phyloP scores from a whole-genome alignment of 1,140 invertebrate genomes.

The Dinoponera quadriceps region DNA sequence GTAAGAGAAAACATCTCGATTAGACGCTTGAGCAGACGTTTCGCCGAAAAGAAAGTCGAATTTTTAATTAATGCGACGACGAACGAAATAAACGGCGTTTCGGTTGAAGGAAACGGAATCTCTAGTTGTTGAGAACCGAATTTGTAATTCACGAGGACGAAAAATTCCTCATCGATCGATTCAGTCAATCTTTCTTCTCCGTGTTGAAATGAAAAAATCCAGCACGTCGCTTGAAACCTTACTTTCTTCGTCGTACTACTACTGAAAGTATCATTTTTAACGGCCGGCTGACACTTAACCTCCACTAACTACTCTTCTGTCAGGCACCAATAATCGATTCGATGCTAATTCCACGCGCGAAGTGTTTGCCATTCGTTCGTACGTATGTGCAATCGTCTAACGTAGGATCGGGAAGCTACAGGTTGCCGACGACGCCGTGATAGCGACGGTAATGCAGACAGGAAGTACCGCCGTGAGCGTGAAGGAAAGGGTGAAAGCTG shows the following conservation, averaged over 20 bases:
- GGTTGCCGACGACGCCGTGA: slow-evolving; percentile 17
- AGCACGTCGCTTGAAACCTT: not conserved
- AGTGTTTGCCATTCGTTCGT: slow-evolving; percentile 2
- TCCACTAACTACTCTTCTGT: not conserved
- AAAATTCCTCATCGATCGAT: no score
- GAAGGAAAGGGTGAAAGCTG: slow-evolving; percentile 51
- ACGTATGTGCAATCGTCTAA: not conserved
- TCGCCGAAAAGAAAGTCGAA: no score
- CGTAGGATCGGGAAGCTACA: slow-evolving; percentile 25
- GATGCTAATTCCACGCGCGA: not conserved
- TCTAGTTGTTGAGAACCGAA: no score
- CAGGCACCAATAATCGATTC: not conserved
- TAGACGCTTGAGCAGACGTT: no score
- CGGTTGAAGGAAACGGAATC: no score
- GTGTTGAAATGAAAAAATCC: not conserved
- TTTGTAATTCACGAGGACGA: no score
- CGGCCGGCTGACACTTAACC: not conserved
- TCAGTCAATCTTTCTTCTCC: no score
- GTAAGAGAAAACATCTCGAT: no score
- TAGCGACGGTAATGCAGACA: slow-evolving; percentile 35
- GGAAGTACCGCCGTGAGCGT: slow-evolving; percentile 50
- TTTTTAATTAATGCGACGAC: no score
- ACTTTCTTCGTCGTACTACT: not conserved
- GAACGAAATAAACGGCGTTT: no score
- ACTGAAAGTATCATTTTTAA: slow-evolving; percentile 1